Percentiles rank a stretch among this genome's conserved stretches.
Evolutionary conservation across 1,140 invertebrate genomes (phyloP).

Genomic region (Polypedilum vanderplanki): DNA sequence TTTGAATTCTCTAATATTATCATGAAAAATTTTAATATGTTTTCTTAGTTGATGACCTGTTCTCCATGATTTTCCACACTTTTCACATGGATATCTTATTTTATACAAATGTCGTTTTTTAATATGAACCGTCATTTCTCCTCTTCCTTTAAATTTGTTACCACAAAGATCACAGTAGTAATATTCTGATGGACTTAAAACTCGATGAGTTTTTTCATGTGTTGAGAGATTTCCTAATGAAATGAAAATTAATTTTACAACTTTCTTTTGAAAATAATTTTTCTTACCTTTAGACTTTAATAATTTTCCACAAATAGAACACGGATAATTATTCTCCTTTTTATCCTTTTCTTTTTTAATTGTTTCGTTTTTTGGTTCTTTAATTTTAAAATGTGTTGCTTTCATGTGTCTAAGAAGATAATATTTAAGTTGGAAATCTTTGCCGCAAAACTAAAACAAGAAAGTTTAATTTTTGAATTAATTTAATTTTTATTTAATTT

Average conservation of each 20-base stretch:
- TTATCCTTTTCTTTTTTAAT: not conserved
- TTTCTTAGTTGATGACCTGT: not conserved
- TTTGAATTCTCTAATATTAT: slow-evolving; percentile 10
- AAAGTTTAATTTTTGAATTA: not conserved
- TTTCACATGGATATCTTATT: slow-evolving; percentile 16
- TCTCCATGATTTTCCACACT: slow-evolving; percentile 1
- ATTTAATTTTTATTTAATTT: not conserved
- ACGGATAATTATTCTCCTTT: not conserved
- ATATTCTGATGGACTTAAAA: not conserved
- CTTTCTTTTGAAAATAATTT: too few species aligned
- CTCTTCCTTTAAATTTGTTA: not conserved
- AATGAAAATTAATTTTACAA: too few species aligned
- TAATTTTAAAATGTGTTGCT: not conserved
- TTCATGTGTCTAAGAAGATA: slow-evolving; percentile 1
- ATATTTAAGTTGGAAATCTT: not conserved
- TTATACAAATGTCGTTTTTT: not conserved
- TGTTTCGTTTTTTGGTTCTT: too few species aligned
- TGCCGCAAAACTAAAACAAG: not conserved
- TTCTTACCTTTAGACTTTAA: not conserved
- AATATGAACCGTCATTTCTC: slow-evolving; percentile 3
- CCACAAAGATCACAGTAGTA: slow-evolving; percentile 10
- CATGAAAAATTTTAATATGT: slow-evolving; percentile 3
- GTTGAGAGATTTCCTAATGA: slow-evolving; percentile 22
- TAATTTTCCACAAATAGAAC: not conserved
- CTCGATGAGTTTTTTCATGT: not conserved